These are phyloP conservation scores for Lontra canadensis DNA, from an alignment of 2,113 vertebrate genomes.

Conservation along the genomic window DNA sequence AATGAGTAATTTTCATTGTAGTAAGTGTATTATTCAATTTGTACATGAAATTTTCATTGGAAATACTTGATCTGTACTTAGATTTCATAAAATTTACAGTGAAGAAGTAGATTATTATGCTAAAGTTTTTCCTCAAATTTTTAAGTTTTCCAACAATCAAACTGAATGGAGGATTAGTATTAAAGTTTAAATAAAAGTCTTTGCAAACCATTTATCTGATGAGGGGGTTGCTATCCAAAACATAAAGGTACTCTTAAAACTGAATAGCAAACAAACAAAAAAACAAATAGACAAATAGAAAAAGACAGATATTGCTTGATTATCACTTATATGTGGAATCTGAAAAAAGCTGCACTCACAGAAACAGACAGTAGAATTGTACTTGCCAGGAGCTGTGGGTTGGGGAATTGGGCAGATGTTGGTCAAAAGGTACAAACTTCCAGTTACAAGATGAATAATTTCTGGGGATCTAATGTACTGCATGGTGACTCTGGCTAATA, in stretches of 20 bases:
- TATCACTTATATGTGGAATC: neutral
- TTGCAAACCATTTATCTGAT: neutral
- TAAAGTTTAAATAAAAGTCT: neutral
- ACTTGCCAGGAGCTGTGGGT: neutral
- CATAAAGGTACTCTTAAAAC: neutral
- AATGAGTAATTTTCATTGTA: neutral
- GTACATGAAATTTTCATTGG: neutral
- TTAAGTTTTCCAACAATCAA: neutral
- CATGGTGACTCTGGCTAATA: neutral
- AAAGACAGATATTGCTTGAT: neutral
- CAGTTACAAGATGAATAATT: neutral
- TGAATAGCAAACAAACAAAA: neutral
- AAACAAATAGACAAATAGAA: neutral
- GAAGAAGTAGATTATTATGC: neutral
- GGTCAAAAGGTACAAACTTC: neutral
- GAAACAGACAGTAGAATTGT: neutral
- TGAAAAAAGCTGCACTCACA: neutral
- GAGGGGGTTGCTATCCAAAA: neutral
- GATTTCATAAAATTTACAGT: neutral
- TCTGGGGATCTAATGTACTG: neutral
- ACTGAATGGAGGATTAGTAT: neutral
- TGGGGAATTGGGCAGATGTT: neutral
- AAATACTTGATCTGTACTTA: neutral
- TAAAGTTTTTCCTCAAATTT: neutral
- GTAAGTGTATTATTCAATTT: neutral